Percentiles rank a stretch among this genome's conserved stretches.
phyloP scores from a whole-genome alignment of 1,140 invertebrate species.

The Pollicipes pollicipes region DNA sequence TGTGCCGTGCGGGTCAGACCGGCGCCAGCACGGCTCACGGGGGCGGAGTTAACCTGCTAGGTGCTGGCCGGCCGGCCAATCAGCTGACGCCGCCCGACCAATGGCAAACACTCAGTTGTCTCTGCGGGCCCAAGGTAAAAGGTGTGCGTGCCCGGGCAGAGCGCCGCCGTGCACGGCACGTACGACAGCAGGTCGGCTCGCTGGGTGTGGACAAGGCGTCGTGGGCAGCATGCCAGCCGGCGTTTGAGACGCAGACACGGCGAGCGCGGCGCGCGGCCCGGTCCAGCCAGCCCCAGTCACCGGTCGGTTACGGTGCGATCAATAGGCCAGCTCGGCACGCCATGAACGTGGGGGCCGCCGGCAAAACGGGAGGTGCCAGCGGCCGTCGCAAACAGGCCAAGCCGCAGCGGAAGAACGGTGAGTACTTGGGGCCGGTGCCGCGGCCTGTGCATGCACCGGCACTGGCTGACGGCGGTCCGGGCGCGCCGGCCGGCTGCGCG shows the following conservation, averaged over 20 bases:
- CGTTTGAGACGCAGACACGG: too few relatives aligned
- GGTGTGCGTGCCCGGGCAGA: not conserved
- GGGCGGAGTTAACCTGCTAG: conserved; percentile 1
- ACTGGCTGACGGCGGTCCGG: too few relatives aligned
- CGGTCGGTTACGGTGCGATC: not conserved
- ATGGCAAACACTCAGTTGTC: not conserved
- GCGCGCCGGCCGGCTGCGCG: too few relatives aligned
- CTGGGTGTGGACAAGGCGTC: not conserved
- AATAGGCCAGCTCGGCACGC: not conserved
- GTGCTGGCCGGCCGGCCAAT: not conserved
- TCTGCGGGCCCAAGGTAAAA: not conserved
- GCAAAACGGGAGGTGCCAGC: not conserved
- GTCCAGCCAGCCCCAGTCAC: not conserved
- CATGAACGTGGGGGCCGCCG: not conserved
- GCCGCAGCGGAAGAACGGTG: too few relatives aligned
- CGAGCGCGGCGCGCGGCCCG: too few relatives aligned
- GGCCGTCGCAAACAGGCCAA: not conserved
- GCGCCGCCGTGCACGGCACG: not conserved
- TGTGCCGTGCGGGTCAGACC: not conserved
- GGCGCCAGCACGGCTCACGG: not conserved
- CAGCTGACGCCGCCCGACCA: not conserved
- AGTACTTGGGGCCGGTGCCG: too few relatives aligned
- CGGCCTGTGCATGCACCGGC: too few relatives aligned
- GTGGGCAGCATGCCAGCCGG: not conserved
- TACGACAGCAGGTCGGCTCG: not conserved